Conservation (phyloP, 2,113 vertebrate genomes). For the Elephas maximus region DNA sequence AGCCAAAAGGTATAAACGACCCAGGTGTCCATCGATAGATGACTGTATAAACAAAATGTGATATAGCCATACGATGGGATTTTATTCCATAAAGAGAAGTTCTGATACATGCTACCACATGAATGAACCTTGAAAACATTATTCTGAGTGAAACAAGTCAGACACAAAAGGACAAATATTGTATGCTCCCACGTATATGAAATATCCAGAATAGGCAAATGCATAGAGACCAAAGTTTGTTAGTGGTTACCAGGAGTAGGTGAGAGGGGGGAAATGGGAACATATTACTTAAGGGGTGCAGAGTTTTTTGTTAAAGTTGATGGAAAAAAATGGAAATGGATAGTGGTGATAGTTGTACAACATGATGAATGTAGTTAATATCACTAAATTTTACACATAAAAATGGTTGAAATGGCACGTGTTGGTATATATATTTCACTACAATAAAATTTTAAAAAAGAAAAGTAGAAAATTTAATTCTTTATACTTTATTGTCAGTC, state of each 20-base stretch:
- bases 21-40: neutral
- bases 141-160: neutral
- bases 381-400: neutral
- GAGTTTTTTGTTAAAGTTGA: neutral
- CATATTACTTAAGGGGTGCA: too few species aligned
- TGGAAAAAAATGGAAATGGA: neutral
- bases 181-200: neutral
- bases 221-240: neutral
- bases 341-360: neutral
- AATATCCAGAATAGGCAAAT: neutral
- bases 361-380: neutral
- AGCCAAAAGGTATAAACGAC: neutral
- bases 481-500: neutral
- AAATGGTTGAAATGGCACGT: neutral
- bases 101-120: neutral
- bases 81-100: neutral
- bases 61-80: neutral
- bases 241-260: neutral
- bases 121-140: neutral
- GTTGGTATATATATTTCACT: neutral
- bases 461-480: neutral
- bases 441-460: neutral
- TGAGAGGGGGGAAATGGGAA: neutral
- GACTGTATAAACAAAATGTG: neutral
- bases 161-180: neutral